Conservation (phyloP, 2,888 invertebrate genomes). For the Torymus tubicola region DNA sequence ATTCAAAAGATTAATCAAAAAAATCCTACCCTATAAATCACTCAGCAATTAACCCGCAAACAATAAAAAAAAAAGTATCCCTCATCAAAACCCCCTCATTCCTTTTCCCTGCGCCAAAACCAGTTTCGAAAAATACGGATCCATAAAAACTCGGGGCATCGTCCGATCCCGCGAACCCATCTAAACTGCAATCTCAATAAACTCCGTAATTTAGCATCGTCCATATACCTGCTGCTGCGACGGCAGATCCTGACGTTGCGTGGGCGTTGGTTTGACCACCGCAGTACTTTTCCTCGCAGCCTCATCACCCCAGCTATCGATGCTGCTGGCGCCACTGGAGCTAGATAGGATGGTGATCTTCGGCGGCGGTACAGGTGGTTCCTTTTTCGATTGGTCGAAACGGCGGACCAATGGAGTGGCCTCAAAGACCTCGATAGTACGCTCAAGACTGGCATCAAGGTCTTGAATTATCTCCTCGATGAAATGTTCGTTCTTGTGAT, state of each 20-base stretch:
- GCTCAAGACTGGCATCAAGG: conserved; percentile 65
- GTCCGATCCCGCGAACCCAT: not conserved
- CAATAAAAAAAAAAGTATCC: not conserved
- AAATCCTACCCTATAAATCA: too few species aligned
- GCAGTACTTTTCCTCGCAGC: conserved; percentile 8
- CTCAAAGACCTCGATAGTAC: conserved; percentile 67
- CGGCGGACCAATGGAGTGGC: conserved; percentile 60
- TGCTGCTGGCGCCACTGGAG: conserved; percentile 67
- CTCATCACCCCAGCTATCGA: conserved; percentile 65
- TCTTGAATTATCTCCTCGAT: conserved; percentile 68
- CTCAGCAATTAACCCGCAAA: not conserved
- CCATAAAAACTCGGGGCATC: not conserved
- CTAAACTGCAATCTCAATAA: conserved; percentile 15
- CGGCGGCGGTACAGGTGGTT: conserved; percentile 18
- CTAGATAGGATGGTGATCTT: conserved; percentile 58
- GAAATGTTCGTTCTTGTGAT: conserved; percentile 65
- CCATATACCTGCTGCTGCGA: conserved; percentile 29
- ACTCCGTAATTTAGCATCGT: conserved; percentile 1
- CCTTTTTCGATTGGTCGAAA: not conserved
- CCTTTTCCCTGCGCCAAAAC: too few species aligned
- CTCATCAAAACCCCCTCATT: too few species aligned
- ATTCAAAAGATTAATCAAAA: too few species aligned
- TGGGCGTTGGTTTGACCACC: conserved; percentile 31
- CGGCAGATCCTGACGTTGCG: conserved; percentile 40
- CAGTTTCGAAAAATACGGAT: too few species aligned